These are phyloP conservation scores for Agapornis roseicollis DNA, from an alignment of 2,113 vertebrate species.

Conservation along the genomic window DNA sequence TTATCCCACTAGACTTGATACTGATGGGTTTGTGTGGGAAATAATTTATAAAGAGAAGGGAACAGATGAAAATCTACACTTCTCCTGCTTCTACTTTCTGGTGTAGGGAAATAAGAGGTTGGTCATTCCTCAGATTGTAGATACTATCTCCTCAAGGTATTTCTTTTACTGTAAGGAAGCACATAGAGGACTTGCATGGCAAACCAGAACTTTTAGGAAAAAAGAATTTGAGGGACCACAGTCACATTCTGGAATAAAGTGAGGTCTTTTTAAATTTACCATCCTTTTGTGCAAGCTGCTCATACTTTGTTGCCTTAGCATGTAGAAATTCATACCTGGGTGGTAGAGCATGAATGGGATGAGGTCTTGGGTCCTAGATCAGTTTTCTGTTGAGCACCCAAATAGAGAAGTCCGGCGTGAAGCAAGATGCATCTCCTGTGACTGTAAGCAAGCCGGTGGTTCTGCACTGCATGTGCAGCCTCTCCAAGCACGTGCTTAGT, in stretches of 20 bases:
- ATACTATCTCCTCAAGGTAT: neutral
- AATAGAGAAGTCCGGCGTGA: neutral
- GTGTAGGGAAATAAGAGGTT: neutral
- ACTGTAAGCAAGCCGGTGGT: neutral
- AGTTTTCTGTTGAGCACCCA: neutral
- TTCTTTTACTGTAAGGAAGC: neutral
- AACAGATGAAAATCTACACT: neutral
- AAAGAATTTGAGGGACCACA: neutral
- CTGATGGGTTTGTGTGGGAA: neutral
- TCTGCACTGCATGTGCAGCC: neutral
- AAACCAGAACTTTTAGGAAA: neutral
- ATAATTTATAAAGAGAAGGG: neutral
- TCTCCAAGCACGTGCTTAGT: neutral
- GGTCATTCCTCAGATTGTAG: neutral
- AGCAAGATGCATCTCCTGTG: neutral
- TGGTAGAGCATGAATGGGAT: neutral
- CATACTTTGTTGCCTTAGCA: neutral
- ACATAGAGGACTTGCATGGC: neutral
- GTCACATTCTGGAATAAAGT: neutral
- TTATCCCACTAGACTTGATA: neutral
- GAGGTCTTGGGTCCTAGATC: neutral
- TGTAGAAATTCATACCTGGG: rapidly evolving
- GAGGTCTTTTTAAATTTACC: neutral
- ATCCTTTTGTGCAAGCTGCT: neutral
- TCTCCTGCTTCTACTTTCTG: neutral